These are phyloP conservation scores for Leptopilina syphax DNA, from an alignment of 2,888 invertebrate species.

Conservation along the genomic window DNA sequence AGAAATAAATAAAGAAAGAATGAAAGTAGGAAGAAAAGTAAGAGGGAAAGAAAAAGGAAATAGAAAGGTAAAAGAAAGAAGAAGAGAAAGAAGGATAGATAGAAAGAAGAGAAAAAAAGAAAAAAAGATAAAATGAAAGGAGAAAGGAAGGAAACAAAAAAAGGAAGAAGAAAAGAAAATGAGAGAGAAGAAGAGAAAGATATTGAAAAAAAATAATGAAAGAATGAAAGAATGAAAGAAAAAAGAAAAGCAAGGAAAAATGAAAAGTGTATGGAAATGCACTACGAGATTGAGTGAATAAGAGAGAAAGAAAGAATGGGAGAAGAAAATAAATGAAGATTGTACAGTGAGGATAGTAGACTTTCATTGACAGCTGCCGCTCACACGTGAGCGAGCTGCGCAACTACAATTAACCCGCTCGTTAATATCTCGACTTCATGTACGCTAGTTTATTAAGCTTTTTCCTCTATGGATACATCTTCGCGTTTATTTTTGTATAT, in stretches of 20 bases:
- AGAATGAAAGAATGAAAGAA: too few relatives aligned
- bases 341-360: constrained; percentile 7
- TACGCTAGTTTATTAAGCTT: constrained; percentile 27
- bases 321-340: constrained; percentile 2
- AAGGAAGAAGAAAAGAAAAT: neutral
- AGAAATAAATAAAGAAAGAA: too few relatives aligned
- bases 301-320: neutral
- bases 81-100: too few relatives aligned
- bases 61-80: too few relatives aligned
- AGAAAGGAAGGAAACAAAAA: neutral
- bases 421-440: constrained; percentile 28
- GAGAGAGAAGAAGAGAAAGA: neutral
- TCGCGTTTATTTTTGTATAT: neutral
- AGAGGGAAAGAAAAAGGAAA: too few relatives aligned
- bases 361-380: constrained; percentile 31
- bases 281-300: neutral
- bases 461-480: neutral
- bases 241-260: neutral
- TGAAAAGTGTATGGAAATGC: neutral
- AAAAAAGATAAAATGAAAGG: too few relatives aligned
- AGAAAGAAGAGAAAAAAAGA: too few relatives aligned
- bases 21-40: too few relatives aligned
- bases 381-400: constrained; percentile 10
- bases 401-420: constrained; percentile 38
- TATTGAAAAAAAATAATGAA: too few relatives aligned